These are phyloP conservation scores for Anthonomus grandis DNA, from an alignment of 1,140 invertebrate genomes.

Conservation along the genomic window DNA sequence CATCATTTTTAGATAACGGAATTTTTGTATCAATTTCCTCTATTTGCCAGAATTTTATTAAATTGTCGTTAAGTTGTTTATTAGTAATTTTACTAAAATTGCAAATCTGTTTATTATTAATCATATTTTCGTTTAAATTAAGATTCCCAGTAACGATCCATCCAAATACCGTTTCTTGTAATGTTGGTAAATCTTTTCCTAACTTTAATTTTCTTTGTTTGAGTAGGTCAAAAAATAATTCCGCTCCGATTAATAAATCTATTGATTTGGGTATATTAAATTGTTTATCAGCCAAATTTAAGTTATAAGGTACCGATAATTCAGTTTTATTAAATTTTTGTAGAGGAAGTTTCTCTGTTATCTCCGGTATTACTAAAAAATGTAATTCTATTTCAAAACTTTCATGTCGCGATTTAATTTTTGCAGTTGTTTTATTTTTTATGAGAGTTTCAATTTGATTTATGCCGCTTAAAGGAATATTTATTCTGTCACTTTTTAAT, in stretches of 20 bases:
- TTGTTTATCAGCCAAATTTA: conserved; percentile 35
- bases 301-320: conserved; percentile 6
- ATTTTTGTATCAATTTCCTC: conserved; percentile 7
- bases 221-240: conserved; percentile 39
- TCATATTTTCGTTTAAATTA: background rate
- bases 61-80: conserved; percentile 8
- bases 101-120: conserved; percentile 7
- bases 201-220: conserved; percentile 31
- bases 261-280: conserved; percentile 32
- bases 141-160: conserved; percentile 29
- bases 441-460: conserved; percentile 13
- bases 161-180: conserved; percentile 40
- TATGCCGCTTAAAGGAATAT: conserved; percentile 12
- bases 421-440: conserved; percentile 1
- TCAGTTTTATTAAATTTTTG: conserved; percentile 2
- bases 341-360: conserved; percentile 16
- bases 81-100: conserved; percentile 5
- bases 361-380: conserved; percentile 19
- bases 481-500: conserved; percentile 5
- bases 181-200: conserved; percentile 24
- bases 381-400: conserved; percentile 9
- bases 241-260: conserved; percentile 39
- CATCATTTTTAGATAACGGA: conserved; percentile 8
- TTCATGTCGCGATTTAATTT: conserved; percentile 11
- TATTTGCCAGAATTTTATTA: conserved; percentile 19